phyloP scores from a whole-genome alignment of 2,113 vertebrate species.

The Atherinomorus stipes region DNA sequence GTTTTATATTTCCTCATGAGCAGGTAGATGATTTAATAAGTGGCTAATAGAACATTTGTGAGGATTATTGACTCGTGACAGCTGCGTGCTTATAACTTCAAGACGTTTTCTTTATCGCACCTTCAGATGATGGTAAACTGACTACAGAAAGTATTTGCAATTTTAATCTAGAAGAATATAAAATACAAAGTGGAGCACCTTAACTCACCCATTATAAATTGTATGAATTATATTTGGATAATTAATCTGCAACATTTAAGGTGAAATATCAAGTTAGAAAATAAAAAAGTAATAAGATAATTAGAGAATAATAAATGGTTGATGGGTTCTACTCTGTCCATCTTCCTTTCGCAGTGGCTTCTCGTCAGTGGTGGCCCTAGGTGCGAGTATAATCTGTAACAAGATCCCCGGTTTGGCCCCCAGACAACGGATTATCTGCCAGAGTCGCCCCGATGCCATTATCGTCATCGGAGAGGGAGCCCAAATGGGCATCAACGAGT shows the following conservation, averaged over 20 bases:
- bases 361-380: constrained; percentile 96
- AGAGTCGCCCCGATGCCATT: constrained; percentile 98
- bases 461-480: constrained; percentile 98
- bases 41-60: background rate
- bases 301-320: background rate
- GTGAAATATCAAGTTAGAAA: background rate
- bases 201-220: background rate
- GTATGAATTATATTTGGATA: background rate
- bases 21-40: constrained; percentile 5
- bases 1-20: background rate
- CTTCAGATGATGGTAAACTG: background rate
- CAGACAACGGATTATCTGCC: constrained; percentile 97
- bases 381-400: constrained; percentile 99
- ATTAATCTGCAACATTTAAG: background rate
- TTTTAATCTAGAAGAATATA: background rate
- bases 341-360: constrained; percentile 88
- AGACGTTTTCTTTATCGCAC: constrained; percentile 1
- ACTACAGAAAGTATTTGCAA: background rate
- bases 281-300: background rate
- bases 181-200: background rate
- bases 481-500: constrained; percentile 99
- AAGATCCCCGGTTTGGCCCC: constrained; percentile 98
- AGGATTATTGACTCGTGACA: constrained; percentile 5
- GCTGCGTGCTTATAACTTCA: background rate
- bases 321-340: constrained; percentile 29